These are phyloP conservation scores for Megathymus violae DNA, from an alignment of 1,140 invertebrate species.

Conservation along the genomic window DNA sequence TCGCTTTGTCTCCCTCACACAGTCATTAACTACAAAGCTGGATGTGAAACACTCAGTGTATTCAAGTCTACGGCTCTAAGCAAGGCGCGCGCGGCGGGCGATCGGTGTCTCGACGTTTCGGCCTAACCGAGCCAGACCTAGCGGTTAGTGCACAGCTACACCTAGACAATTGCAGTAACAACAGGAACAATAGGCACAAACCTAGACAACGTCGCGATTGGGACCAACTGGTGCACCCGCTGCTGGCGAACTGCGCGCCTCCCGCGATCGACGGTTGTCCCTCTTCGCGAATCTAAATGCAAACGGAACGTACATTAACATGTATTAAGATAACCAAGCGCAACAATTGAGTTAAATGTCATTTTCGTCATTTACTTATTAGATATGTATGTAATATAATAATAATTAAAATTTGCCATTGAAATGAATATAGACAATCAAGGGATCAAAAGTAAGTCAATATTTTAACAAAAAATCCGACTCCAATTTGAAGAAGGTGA, in stretches of 20 bases:
- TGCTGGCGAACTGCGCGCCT: slow-evolving; percentile 46
- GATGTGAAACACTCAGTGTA: background rate
- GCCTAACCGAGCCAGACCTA: slow-evolving; percentile 32
- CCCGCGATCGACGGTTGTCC: slow-evolving; percentile 40
- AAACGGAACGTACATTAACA: background rate
- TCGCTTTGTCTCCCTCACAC: background rate
- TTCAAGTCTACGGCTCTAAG: slow-evolving; percentile 40
- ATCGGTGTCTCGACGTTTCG: slow-evolving; percentile 13
- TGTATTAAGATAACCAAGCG: too few species aligned
- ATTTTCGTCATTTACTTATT: too few species aligned
- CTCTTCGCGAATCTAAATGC: slow-evolving; percentile 69
- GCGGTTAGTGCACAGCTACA: slow-evolving; percentile 68
- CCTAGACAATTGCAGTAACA: slow-evolving; percentile 55
- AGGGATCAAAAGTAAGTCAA: too few species aligned
- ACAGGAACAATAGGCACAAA: slow-evolving; percentile 74
- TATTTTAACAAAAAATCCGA: too few species aligned
- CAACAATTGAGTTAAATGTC: too few species aligned
- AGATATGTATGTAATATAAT: too few species aligned
- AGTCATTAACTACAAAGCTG: too few species aligned
- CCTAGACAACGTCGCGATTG: slow-evolving; percentile 67
- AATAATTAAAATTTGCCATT: too few species aligned
- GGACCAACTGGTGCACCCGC: slow-evolving; percentile 57
- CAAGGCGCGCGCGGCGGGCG: slow-evolving; percentile 53
- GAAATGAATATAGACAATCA: too few species aligned
- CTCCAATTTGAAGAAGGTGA: too few species aligned